These are phyloP conservation scores for Ichneumoninae sp. DNA, from an alignment of 2,888 invertebrate genomes.

Conservation along the genomic window DNA sequence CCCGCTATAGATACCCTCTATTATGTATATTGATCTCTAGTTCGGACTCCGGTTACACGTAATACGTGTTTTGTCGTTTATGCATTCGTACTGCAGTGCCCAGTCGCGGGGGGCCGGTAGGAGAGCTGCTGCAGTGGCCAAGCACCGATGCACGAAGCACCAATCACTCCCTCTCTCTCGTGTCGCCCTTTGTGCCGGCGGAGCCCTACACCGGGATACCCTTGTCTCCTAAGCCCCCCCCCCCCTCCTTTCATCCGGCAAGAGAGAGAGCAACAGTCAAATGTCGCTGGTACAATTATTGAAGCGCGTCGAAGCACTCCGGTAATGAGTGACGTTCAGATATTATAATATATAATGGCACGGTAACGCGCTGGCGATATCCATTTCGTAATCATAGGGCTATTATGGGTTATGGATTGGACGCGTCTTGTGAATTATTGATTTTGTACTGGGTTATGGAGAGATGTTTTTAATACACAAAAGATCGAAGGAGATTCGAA, in stretches of 20 bases:
- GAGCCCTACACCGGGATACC: constrained; percentile 45
- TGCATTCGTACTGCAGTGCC: constrained; percentile 77
- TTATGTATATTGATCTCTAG: constrained; percentile 84
- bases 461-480: too few relatives aligned
- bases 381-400: constrained; percentile 2
- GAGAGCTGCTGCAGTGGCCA: constrained; percentile 48
- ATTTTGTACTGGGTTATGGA: not conserved
- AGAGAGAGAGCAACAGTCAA: constrained; percentile 63
- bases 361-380: constrained; percentile 11
- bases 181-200: constrained; percentile 21
- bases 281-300: constrained; percentile 63
- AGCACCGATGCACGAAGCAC: constrained; percentile 67
- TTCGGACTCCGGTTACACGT: constrained; percentile 82
- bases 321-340: constrained; percentile 51
- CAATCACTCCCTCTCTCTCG: constrained; percentile 27
- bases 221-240: constrained; percentile 1
- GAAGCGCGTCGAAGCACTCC: constrained; percentile 57
- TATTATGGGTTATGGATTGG: not conserved
- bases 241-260: constrained; percentile 5
- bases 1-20: constrained; percentile 83
- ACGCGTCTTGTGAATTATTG: not conserved
- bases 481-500: too few relatives aligned
- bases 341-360: constrained; percentile 48
- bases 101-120: constrained; percentile 64
- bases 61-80: constrained; percentile 83